Base-by-base conservation (phyloP, 2,888 invertebrate species). In the Schrankia costaestrigalis region DNA sequence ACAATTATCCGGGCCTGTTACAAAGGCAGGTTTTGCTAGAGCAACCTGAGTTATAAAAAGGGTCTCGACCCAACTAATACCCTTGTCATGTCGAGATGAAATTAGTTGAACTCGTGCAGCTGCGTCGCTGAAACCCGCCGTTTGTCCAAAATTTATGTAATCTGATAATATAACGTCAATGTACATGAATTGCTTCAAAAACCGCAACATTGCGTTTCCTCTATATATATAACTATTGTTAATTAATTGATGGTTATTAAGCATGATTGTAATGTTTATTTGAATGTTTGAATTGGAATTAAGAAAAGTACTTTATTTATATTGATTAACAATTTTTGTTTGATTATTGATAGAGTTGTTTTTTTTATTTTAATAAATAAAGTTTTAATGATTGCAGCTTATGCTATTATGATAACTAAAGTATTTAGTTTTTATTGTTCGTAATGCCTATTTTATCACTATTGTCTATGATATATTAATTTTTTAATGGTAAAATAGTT, bases 41-140 rank as follows among this genome's bases (percentile, higher is more conserved):
- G 68, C 71, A 74, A 77, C 77, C 74, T 75, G 73, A 65, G 74
- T 72, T 77, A 79, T 80, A 83, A 84, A 83, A 84, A 84, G 79
- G 78, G 76, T 70, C 71, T 53, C 63, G 52, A 78, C 82, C 81
- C 83, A 78, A 77, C 85, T 84, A 84, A 85, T 84, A 83, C 84
- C 84, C 85, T 78, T 84, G 84, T 84, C 85, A 84, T 82, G 85
- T 79, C 64, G 74, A 76, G 79, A 79, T 83, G 80, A 85, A 85
- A 85, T 84, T 84, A 84, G 82, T 83, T 79, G 66, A 74, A 80
- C 68, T 73, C 69, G 56, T 79, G 78, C 85, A 84, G 83, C 85
- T 84, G 85, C 72, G 81, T 54, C 76, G 55, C 56, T 49, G 56
- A 59, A 63, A 68, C 69, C 71, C 69, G 55, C 70, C 74, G 78